Evolutionary conservation across 2,113 vertebrate genomes (phyloP).

Genomic region (Tapirus terrestris): DNA sequence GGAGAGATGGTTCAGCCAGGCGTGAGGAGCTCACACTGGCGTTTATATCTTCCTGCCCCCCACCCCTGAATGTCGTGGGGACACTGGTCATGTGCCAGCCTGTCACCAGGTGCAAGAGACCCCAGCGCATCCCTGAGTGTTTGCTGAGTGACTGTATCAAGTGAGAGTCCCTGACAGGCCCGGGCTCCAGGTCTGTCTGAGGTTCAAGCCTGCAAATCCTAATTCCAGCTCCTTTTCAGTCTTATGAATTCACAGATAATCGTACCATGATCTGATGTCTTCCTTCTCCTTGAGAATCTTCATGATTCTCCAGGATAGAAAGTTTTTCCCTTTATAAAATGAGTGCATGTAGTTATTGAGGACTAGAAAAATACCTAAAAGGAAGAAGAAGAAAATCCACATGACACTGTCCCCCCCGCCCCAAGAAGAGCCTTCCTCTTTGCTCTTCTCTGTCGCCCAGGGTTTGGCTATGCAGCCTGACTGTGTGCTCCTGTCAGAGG

Average conservation of each 20-base stretch:
- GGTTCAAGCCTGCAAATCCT: not conserved
- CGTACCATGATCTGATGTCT: not conserved
- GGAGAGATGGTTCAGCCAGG: conserved; percentile 4
- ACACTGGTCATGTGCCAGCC: not conserved
- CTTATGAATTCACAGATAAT: not conserved
- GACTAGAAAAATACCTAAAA: not conserved
- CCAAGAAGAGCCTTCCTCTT: not conserved
- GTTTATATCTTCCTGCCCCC: not conserved
- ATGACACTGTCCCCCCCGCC: too few species aligned
- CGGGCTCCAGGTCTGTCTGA: not conserved
- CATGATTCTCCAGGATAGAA: not conserved
- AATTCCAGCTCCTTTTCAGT: not conserved
- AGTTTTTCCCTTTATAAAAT: not conserved
- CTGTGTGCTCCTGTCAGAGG: not conserved
- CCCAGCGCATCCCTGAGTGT: not conserved
- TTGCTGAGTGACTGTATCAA: not conserved
- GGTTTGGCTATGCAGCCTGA: not conserved
- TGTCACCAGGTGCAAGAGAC: not conserved
- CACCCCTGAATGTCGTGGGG: not conserved
- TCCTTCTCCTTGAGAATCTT: conserved; percentile 20
- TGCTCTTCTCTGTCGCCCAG: not conserved
- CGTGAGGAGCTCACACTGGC: not conserved
- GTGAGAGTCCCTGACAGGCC: not conserved
- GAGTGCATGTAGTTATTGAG: not conserved
- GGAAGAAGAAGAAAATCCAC: not conserved